Evolutionary conservation across 2,888 invertebrate genomes (phyloP).

Genomic region (Conomelus anceps): DNA sequence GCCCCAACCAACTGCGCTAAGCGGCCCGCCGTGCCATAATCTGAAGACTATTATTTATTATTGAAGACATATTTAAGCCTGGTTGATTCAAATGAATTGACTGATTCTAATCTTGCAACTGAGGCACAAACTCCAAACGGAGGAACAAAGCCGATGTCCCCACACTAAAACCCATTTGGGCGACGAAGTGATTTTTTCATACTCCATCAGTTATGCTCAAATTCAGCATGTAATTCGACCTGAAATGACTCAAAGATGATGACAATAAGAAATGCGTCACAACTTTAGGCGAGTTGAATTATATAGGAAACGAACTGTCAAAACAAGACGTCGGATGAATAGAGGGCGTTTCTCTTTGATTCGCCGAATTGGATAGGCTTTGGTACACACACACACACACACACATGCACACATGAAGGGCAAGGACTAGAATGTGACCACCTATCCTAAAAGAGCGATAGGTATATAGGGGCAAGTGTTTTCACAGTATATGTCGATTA

Average conservation of each 20-base stretch:
- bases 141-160: neutral
- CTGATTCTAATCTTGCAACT: too few species aligned
- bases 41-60: too few species aligned
- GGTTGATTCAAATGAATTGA: too few species aligned
- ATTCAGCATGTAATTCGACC: neutral
- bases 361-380: neutral
- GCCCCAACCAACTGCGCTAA: too few species aligned
- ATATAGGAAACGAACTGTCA: neutral
- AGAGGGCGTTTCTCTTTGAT: neutral
- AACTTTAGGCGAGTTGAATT: neutral
- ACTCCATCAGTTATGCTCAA: neutral
- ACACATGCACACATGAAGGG: neutral
- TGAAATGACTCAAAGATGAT: neutral
- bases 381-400: neutral
- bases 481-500: neutral
- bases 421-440: neutral
- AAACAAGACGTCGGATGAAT: neutral
- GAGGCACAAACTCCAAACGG: too few species aligned
- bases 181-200: neutral
- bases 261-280: neutral
- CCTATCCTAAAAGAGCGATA: neutral
- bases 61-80: too few species aligned
- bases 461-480: neutral
- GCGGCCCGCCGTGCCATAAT: too few species aligned
- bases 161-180: neutral